Base-by-base conservation (phyloP, 1,140 invertebrate genomes). In the Brachionus sp. region DNA sequence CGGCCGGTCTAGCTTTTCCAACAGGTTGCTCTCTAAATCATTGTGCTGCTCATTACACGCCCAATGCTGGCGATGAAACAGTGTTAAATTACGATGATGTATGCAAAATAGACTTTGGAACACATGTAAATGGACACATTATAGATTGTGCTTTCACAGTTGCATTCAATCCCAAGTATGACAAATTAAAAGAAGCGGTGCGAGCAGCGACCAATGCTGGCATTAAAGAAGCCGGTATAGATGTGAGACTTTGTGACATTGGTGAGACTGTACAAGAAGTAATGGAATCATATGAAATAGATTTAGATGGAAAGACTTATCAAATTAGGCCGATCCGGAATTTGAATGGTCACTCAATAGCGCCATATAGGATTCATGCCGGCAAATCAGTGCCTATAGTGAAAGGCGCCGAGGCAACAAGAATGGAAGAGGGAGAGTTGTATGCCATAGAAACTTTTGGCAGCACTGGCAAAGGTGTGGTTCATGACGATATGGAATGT, bases 381-480 rank as follows among this genome's bases (percentile, higher is more conserved):
- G 98, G 98, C 2, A 99, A 99, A 91, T 98, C 97, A 9, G 98
- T 99, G 6, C 98, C 98, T 4, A 99, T 99, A 87, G 97, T 99
- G 0, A 98, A 98, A 89, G 97, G 97, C 19, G 98, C 97, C 0
- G 97, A 99, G 88, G 93, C 94, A 1, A 96, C 94, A 5, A 92
- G 93, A 78, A 99, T 99, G 98, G 98, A 99, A 88, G 96, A 98
- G 89, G 95, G 97, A 88, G 97, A 98, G 89, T 95, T 98, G 87
- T 99, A 98, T 90, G 98, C 98, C 0, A 99, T 99, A 84, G 98
- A 99, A 90, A 99, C 98, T 0, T 99, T 99, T 88, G 98, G 98
- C 6, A 98, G 96, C 3, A 99, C 98, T 12, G 98, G 98, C 3
- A 93, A 93, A 84, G 98, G 98, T 12, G 91, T 95, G 77, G 97